Conservation (phyloP, 2,113 vertebrate species). For the Megaceryle maxima region DNA sequence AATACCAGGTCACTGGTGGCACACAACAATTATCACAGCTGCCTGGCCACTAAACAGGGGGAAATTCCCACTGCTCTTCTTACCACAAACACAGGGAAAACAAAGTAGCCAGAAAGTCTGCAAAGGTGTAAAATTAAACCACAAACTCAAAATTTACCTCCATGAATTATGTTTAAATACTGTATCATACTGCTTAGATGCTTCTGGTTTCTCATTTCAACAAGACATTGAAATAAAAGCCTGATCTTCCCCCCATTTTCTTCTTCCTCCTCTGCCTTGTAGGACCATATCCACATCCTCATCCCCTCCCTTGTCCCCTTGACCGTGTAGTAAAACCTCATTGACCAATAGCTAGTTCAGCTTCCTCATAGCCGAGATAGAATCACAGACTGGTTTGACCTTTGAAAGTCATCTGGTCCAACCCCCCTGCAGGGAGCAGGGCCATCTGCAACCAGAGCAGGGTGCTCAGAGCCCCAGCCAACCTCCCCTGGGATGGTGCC, state of each 20-base stretch:
- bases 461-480: too few species aligned
- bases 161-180: background rate
- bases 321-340: accelerated
- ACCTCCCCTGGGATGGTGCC: too few species aligned
- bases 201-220: background rate
- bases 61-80: background rate
- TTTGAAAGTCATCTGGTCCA: too few species aligned
- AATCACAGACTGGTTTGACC: background rate
- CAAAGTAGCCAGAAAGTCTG: background rate
- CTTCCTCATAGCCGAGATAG: background rate
- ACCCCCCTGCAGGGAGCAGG: too few species aligned
- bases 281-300: accelerated
- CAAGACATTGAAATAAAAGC: background rate
- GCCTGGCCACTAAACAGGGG: background rate
- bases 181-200: background rate
- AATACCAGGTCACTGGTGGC: background rate
- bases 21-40: background rate
- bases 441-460: too few species aligned
- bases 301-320: background rate
- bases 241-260: background rate
- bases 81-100: background rate
- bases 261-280: background rate
- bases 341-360: accelerated
- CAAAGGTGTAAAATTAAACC: background rate
- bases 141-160: background rate